These are phyloP conservation scores for Anableps anableps DNA, from an alignment of 2,797 vertebrate species.

Conservation along the genomic window DNA sequence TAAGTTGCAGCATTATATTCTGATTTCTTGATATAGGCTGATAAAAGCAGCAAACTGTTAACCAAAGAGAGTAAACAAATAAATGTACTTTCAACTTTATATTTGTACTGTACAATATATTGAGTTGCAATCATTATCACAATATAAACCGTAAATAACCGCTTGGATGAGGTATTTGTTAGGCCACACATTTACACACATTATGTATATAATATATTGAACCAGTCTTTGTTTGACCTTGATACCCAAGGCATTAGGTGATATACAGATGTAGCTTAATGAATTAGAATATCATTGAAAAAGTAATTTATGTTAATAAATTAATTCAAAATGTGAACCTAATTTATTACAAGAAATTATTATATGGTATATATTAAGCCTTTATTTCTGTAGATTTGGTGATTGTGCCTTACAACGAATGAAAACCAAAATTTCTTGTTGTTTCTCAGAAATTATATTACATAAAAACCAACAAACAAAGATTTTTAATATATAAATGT, in stretches of 20 bases:
- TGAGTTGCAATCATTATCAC: not conserved
- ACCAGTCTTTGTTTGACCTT: not conserved
- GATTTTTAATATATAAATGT: not conserved
- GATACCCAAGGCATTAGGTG: not conserved
- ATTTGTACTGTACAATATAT: no score
- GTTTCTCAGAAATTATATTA: not conserved
- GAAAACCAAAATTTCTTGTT: not conserved
- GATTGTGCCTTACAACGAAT: not conserved
- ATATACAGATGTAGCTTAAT: not conserved
- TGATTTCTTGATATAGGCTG: not conserved
- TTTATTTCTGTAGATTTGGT: no score
- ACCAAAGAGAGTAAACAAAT: not conserved
- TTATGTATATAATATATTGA: not conserved
- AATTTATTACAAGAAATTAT: no score
- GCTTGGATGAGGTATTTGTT: not conserved
- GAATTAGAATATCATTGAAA: not conserved
- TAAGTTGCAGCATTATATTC: not conserved
- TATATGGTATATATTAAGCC: no score
- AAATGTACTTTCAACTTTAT: not conserved
- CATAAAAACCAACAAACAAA: not conserved
- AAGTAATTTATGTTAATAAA: not conserved
- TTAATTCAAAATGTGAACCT: no score
- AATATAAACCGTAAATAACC: not conserved
- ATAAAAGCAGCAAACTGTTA: not conserved
- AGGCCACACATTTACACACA: not conserved